Base-by-base conservation (phyloP, 2,797 vertebrate genomes). In the Protonibea diacanthus region DNA sequence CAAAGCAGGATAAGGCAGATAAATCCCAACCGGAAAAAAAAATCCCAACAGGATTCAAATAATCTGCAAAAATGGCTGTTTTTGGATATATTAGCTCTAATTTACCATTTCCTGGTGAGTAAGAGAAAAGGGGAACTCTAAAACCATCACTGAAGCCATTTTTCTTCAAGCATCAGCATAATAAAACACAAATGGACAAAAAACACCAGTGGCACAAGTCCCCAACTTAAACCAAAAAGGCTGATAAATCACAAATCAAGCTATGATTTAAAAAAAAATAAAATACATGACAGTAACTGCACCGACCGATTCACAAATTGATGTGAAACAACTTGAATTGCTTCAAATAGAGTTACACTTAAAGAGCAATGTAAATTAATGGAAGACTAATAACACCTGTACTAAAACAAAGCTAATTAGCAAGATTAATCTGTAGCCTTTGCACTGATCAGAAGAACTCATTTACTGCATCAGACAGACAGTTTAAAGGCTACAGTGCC, bases 1-100 rank as follows among this genome's bases (percentile, higher is more conserved):
- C n/a, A 74, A 76, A 80, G 45, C 57, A 67, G 33, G 33, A 38
- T 38, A 38, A 38, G 33, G 72, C 49, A 62, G 66, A 73, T 71
- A 79, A 87, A 67, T 64, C 25, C 38, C 38, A 33, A 64, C 29
- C 58, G 66, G 25, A 3, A 27, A 27, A 27, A 27, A 27, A 27
- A 27, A 27, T 27, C 25, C 25, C 25, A 27, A 65, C 6, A 52
- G 61, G 40, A 76, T 70, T 71, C 45, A 53, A 8, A 76, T 38
- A 38, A 77, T 84, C 20, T 68, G 68, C 52, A 69, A 75, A 59
- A 29, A 33, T 14, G 18, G 23, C 8, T 47, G 18, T 38, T 64
- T 75, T 69, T 49, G 40, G 15, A 25, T 56, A 49, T 21, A 67
- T 55, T 72, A 25, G 44, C 14, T 71, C 51, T 53, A 57, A 52